A percentile compares a stretch with the other conserved stretches of the same genome.
Conservation (phyloP, 1,140 invertebrate genomes). For the Papilio helenus region DNA sequence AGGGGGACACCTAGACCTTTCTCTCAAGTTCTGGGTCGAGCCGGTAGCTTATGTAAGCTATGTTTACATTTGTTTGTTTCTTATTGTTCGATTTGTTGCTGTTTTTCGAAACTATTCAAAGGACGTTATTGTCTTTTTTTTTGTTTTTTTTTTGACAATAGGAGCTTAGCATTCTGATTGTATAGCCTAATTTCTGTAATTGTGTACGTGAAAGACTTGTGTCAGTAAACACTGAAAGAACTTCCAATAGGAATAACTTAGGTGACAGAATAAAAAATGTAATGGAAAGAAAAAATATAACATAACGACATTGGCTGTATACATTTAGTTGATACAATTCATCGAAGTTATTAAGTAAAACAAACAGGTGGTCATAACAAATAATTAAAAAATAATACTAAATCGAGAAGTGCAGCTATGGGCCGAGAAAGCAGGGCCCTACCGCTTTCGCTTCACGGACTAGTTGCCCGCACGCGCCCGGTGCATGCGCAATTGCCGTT, state of each 20-base stretch:
- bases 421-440: constrained; percentile 64
- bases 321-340: no score
- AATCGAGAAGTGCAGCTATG: constrained; percentile 38
- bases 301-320: no score
- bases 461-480: constrained; percentile 53
- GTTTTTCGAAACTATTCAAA: constrained; percentile 5
- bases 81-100: neutral
- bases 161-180: no score
- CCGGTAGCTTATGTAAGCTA: constrained; percentile 44
- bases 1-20: constrained; percentile 47
- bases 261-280: no score
- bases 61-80: constrained; percentile 10
- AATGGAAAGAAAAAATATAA: no score
- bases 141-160: no score
- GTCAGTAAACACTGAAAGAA: no score
- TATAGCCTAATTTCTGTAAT: no score
- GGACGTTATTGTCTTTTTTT: no score
- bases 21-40: constrained; percentile 51
- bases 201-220: no score
- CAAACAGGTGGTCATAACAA: neutral
- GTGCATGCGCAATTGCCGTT: constrained; percentile 34
- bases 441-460: constrained; percentile 71
- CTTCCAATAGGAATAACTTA: no score
- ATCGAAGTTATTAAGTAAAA: neutral
- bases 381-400: constrained; percentile 37